phyloP scores from a whole-genome alignment of 2,888 invertebrate genomes.

The Listrodromus nycthemerus region DNA sequence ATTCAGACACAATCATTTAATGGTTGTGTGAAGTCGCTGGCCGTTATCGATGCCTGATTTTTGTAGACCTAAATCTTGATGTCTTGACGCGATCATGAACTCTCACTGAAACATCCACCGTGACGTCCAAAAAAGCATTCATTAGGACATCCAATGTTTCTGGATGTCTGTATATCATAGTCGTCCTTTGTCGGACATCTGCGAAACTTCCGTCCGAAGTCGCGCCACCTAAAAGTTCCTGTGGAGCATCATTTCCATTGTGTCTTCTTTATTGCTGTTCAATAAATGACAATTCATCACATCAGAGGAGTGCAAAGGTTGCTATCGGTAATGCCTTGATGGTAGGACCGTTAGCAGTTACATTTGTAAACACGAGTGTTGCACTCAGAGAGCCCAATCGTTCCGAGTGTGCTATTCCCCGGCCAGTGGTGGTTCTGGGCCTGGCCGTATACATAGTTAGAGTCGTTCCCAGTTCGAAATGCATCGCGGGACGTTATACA shows the following conservation, averaged over 20 bases:
- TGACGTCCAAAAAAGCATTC: too few relatives aligned
- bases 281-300: neutral
- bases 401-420: neutral
- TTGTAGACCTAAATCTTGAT: neutral
- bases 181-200: too few relatives aligned
- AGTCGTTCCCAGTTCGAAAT: slow-evolving; percentile 23
- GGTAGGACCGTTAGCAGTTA: neutral
- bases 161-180: neutral
- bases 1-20: neutral
- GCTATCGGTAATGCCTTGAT: neutral
- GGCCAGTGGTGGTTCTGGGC: neutral
- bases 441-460: neutral
- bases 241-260: neutral
- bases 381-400: slow-evolving; percentile 6
- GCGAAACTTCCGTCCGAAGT: too few relatives aligned
- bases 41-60: neutral
- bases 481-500: slow-evolving; percentile 20
- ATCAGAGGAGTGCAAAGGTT: neutral
- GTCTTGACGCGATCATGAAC: neutral
- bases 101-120: too few relatives aligned
- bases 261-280: neutral
- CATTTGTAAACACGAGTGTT: slow-evolving; percentile 7
- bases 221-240: neutral
- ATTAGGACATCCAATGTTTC: neutral
- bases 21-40: neutral